Base-by-base conservation (phyloP, 2,797 vertebrate genomes). In the Gymnocypris eckloni region DNA sequence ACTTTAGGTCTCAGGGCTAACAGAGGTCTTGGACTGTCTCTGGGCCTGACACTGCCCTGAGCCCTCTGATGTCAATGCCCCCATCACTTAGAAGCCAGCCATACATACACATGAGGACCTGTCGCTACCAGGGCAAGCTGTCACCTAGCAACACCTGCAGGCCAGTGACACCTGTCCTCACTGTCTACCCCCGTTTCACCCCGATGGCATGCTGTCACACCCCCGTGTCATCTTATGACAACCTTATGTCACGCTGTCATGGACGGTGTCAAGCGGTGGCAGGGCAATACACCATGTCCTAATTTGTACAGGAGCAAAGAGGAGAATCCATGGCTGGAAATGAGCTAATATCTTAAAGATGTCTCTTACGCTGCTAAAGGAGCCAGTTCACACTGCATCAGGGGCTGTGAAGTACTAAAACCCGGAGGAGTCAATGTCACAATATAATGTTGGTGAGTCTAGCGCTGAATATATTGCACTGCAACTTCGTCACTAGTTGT, bases 91-190 rank as follows among this genome's bases (percentile, higher is more conserved):
- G 86, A 89, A 81, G 84, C 45, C 56, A 59, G 52, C 28, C 81
- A 87, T 86, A 86, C 84, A 84, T 82, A 86, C 82, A 81, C 88
- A 89, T 86, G 70, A 85, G 85, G 82, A 85, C 79, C 85, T 81
- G 78, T 81, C 85, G 15, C 81, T 79, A 79, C 81, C 87, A 77
- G 67, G 67, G 84, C 90, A 87, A 72, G 79, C 86, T 84, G 88
- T 87, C 86, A 89, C 72, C 87, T 84, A 84, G 85, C 86, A 90
- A 85, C 87, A 89, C 86, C 85, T 85, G 86, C 81, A 84, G 84
- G 88, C 87, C 83, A 84, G 71, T 86, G 87, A 87, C 85, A 88
- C 85, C 85, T 88, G 84, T 90, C 87, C 86, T 61, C 72, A 75
- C 56, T 82, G 81, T 45, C 82, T 81, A 54, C 59, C 71, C 81